phyloP scores from a whole-genome alignment of 2,888 invertebrate species.

The Tenthredo scrophulariae region DNA sequence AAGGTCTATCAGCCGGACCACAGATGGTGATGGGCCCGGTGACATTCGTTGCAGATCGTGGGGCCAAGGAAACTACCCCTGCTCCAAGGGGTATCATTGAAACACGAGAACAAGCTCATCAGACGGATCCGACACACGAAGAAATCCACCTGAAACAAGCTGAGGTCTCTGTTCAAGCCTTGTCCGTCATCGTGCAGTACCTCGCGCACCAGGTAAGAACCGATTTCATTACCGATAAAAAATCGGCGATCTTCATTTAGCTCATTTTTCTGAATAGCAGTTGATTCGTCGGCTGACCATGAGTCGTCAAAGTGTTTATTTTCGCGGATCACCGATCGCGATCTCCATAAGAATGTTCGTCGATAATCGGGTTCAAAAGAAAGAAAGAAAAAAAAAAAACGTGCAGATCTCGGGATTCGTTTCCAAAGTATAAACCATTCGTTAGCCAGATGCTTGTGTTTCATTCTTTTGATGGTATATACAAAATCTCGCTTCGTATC shows the following conservation, averaged over 20 bases:
- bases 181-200: conserved; percentile 92
- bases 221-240: neutral
- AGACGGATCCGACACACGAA: conserved; percentile 67
- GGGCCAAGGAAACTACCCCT: conserved; percentile 51
- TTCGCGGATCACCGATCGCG: neutral
- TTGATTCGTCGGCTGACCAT: neutral
- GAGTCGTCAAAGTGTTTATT: neutral
- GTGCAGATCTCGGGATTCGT: neutral
- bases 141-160: conserved; percentile 76
- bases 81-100: conserved; percentile 58
- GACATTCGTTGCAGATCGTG: conserved; percentile 72
- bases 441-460: neutral
- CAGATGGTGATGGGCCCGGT: conserved; percentile 67
- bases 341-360: neutral
- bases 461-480: neutral
- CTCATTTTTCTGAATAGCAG: neutral
- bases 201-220: conserved; percentile 83
- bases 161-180: conserved; percentile 88
- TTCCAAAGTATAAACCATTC: neutral
- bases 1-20: conserved; percentile 36
- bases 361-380: too few species aligned
- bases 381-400: too few species aligned
- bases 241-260: neutral
- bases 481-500: neutral
- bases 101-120: conserved; percentile 79